A percentile compares a stretch with the other conserved stretches of the same genome.
Conservation (phyloP, 2,888 invertebrate species). For the Erynnis tages region DNA sequence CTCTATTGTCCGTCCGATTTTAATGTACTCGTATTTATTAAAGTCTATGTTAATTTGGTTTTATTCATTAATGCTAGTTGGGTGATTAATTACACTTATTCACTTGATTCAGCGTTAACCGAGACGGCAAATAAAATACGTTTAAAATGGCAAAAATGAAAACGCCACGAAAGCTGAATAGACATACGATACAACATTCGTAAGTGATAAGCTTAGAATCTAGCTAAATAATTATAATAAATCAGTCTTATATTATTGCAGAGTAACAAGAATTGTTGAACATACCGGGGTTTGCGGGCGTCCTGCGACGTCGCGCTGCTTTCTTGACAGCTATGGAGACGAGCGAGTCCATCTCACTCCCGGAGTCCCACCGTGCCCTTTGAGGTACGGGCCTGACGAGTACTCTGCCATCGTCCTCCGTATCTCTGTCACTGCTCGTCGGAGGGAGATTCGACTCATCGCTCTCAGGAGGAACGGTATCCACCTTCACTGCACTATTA, state of each 20-base stretch:
- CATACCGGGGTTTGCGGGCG: conserved; percentile 72
- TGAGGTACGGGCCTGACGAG: conserved; percentile 51
- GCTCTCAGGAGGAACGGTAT: conserved; percentile 59
- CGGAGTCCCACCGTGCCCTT: conserved; percentile 73
- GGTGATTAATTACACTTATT: too few species aligned
- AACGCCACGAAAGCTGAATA: too few species aligned
- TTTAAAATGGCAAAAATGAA: too few species aligned
- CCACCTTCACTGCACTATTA: conserved; percentile 57
- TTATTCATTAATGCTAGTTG: too few species aligned
- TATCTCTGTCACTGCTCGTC: conserved; percentile 75
- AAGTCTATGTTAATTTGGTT: too few species aligned
- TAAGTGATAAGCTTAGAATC: too few species aligned
- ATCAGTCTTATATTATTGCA: neutral
- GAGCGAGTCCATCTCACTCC: conserved; percentile 81
- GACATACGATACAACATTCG: too few species aligned
- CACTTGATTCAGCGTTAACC: too few species aligned
- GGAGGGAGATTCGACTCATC: conserved; percentile 74
- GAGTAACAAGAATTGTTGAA: neutral
- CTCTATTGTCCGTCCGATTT: too few species aligned
- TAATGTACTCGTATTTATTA: too few species aligned
- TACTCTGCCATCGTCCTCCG: conserved; percentile 70
- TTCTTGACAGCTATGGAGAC: conserved; percentile 84
- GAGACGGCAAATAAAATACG: too few species aligned
- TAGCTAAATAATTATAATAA: neutral
- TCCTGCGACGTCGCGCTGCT: conserved; percentile 82